Conservation (phyloP, 1,140 invertebrate species). For the Zaprionus vittiger region DNA sequence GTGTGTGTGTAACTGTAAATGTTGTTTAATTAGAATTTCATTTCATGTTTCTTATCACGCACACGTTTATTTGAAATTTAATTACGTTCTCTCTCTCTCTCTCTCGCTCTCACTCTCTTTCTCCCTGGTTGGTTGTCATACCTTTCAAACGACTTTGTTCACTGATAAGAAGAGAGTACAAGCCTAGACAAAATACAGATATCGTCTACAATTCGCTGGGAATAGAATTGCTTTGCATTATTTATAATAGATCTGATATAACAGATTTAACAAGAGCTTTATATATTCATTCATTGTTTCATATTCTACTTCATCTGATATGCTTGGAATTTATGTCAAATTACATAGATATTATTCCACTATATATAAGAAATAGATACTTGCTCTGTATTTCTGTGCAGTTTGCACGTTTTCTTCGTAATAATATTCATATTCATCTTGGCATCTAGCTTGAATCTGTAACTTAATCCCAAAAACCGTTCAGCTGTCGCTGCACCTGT, state of each 20-base stretch:
- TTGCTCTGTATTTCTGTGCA: constrained; percentile 4
- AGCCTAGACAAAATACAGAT: constrained; percentile 5
- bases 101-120: not conserved
- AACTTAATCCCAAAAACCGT: constrained; percentile 13
- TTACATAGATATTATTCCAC: not conserved
- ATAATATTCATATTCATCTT: constrained; percentile 5
- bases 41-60: constrained; percentile 57
- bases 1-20: constrained; percentile 42
- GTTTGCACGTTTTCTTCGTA: constrained; percentile 5
- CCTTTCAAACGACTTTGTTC: constrained; percentile 75
- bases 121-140: constrained; percentile 40
- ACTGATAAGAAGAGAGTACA: constrained; percentile 47
- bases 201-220: not conserved
- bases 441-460: not conserved
- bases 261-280: not conserved
- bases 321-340: constrained; percentile 1
- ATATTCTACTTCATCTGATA: not conserved
- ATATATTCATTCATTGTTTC: not conserved
- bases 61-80: constrained; percentile 46
- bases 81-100: constrained; percentile 14
- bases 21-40: constrained; percentile 53
- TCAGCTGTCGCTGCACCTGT: constrained; percentile 10
- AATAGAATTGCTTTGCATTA: not conserved
- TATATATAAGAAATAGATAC: not conserved
- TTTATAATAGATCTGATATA: constrained; percentile 6